phyloP scores from a whole-genome alignment of 2,797 vertebrate species.

The Choloepus didactylus region DNA sequence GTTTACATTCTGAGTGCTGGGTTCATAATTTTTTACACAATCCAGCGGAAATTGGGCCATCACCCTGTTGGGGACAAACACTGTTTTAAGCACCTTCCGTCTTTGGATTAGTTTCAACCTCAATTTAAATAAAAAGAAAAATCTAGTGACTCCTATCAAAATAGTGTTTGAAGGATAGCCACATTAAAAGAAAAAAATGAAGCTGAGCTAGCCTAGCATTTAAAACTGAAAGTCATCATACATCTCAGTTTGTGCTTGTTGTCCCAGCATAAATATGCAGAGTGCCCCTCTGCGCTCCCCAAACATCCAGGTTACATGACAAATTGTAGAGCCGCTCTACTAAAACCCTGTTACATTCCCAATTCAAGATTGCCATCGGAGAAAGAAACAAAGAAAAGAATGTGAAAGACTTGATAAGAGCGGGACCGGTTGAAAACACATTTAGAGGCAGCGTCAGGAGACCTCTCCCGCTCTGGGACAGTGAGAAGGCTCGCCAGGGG shows the following conservation, averaged over 20 bases:
- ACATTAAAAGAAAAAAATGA: neutral
- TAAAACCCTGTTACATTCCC: too few species aligned
- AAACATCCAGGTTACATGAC: too few species aligned
- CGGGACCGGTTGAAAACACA: neutral
- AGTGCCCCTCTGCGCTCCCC: too few species aligned
- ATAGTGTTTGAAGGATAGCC: neutral
- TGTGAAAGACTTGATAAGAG: neutral
- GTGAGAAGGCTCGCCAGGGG: neutral
- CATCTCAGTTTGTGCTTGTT: too few species aligned
- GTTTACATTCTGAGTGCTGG: neutral
- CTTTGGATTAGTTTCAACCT: neutral
- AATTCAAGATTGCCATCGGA: neutral
- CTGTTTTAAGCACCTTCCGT: neutral
- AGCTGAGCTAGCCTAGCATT: neutral
- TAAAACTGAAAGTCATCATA: neutral
- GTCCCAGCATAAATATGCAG: too few species aligned
- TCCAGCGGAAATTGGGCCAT: neutral
- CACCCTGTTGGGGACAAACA: neutral
- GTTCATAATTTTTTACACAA: neutral
- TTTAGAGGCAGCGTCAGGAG: neutral
- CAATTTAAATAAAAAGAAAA: neutral
- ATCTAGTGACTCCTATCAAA: neutral
- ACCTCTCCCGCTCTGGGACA: neutral
- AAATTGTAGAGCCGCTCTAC: neutral
- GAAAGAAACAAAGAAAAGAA: neutral